A percentile compares a stretch with the other conserved stretches of the same genome.
These are phyloP conservation scores for Tringa solitaria DNA, from an alignment of 2,113 vertebrate species.

Conservation along the genomic window DNA sequence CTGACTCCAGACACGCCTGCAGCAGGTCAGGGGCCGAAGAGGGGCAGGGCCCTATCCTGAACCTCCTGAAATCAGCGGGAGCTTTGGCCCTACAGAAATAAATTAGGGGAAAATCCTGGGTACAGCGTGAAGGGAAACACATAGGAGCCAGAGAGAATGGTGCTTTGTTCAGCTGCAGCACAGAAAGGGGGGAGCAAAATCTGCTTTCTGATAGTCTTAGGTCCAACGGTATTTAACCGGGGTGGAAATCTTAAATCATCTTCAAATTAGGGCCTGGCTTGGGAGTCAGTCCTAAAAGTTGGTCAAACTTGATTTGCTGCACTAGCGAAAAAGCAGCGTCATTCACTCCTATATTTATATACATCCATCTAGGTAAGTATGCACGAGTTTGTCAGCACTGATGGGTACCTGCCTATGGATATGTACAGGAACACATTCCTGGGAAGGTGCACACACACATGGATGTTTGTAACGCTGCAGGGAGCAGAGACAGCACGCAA, in stretches of 20 bases:
- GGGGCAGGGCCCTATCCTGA: neutral
- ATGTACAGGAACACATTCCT: accelerated
- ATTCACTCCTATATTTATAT: accelerated
- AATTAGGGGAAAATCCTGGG: neutral
- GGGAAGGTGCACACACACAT: accelerated
- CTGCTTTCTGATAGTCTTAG: neutral
- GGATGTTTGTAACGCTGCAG: accelerated
- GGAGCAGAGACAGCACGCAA: accelerated
- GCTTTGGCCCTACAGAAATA: constrained; percentile 24
- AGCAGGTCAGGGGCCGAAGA: neutral
- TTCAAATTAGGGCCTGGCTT: neutral
- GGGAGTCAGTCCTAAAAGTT: neutral
- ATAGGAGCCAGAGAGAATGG: neutral
- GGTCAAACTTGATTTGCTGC: neutral
- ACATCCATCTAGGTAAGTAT: accelerated
- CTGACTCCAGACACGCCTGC: neutral
- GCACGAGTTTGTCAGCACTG: accelerated
- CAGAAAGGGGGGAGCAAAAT: neutral
- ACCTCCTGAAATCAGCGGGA: neutral
- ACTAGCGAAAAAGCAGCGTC: neutral
- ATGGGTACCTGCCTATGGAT: neutral
- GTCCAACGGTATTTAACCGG: neutral
- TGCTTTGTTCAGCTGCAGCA: constrained; percentile 39
- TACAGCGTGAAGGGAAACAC: constrained; percentile 17
- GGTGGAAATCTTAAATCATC: neutral